Evolutionary conservation across 2,888 invertebrate genomes (phyloP).

Genomic region (Cephonodes hylas): DNA sequence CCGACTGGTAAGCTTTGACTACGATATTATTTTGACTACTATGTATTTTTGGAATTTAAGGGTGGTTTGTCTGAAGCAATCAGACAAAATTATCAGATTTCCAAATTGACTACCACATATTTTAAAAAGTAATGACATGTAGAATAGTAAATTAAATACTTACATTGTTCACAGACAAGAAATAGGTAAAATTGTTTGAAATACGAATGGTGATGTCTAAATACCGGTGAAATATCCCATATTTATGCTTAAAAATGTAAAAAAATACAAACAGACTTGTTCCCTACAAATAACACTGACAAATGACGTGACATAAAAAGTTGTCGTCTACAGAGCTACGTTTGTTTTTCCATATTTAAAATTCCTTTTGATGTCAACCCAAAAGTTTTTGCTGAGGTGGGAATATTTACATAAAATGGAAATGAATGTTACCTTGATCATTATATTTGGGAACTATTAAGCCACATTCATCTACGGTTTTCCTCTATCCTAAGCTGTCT

Average conservation of each 20-base stretch:
- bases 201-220: neutral
- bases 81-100: too few relatives aligned
- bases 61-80: too few relatives aligned
- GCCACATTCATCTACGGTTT: too few relatives aligned
- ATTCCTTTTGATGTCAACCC: neutral
- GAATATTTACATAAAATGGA: neutral
- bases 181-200: neutral
- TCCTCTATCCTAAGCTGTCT: too few relatives aligned
- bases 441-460: too few relatives aligned
- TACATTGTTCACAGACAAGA: neutral
- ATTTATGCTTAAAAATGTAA: conserved; percentile 7
- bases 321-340: neutral
- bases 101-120: too few relatives aligned
- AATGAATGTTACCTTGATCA: too few relatives aligned
- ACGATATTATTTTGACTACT: too few relatives aligned
- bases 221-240: neutral
- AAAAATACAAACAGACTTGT: neutral
- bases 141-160: neutral
- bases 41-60: too few relatives aligned
- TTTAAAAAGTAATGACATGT: too few relatives aligned
- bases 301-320: neutral
- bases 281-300: neutral
- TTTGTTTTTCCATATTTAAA: neutral
- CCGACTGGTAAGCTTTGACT: too few relatives aligned
- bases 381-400: neutral